Percentiles rank a stretch among this genome's conserved stretches.
These are phyloP conservation scores for Tenualosa ilisha DNA, from an alignment of 2,797 vertebrate species.

Conservation along the genomic window DNA sequence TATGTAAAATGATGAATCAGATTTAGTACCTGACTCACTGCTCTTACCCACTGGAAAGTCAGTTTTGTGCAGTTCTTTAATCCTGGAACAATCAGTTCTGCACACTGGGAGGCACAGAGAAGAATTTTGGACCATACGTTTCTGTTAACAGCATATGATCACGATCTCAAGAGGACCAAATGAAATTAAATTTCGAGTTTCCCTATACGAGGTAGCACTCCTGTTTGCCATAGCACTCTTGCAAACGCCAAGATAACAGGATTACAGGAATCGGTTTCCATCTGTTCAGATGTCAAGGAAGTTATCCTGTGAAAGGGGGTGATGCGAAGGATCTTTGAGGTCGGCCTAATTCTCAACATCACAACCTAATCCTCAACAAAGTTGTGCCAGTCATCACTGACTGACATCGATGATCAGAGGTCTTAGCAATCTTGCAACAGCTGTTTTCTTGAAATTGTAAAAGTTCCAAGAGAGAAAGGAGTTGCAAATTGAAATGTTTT, in stretches of 20 bases:
- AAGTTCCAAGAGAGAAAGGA: not conserved
- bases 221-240: constrained; percentile 34
- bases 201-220: constrained; percentile 21
- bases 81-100: not conserved
- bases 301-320: not conserved
- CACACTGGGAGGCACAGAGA: no score
- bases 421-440: not conserved
- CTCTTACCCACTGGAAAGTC: not conserved
- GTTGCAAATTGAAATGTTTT: no score
- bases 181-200: constrained; percentile 1
- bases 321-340: constrained; percentile 23
- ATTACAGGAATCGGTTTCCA: constrained; percentile 40
- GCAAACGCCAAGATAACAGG: constrained; percentile 40
- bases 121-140: constrained; percentile 26
- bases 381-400: not conserved
- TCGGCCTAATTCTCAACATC: constrained; percentile 27
- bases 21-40: not conserved
- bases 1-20: not conserved
- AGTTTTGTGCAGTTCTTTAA: not conserved
- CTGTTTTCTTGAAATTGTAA: not conserved
- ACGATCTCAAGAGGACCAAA: constrained; percentile 22
- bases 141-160: constrained; percentile 39
- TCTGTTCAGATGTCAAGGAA: constrained; percentile 11
- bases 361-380: not conserved
- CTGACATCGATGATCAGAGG: not conserved